Evolutionary conservation across 2,113 vertebrate species (phyloP).

Genomic region (Cyprinodon brontotheroides): DNA sequence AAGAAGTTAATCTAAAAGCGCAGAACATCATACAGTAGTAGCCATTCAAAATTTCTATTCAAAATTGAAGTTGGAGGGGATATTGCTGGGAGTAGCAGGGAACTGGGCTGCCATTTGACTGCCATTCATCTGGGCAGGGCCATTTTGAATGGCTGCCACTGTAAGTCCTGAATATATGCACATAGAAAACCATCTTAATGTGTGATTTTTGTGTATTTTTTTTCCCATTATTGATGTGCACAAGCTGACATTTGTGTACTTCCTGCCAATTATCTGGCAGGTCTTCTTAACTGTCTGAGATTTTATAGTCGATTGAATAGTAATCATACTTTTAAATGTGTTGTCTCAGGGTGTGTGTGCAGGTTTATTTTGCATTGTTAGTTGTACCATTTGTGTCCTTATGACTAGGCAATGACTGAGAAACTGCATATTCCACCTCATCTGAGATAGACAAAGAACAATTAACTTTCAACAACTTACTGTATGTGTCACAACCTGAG

Average conservation of each 20-base stretch:
- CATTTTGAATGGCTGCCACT: too few species aligned
- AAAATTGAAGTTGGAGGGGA: too few species aligned
- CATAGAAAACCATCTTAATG: background rate
- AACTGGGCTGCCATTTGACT: too few species aligned
- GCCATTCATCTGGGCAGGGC: too few species aligned
- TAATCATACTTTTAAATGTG: background rate
- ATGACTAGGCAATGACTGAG: background rate
- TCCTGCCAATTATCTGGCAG: constrained; percentile 23
- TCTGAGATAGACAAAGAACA: constrained; percentile 26
- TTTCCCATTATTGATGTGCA: background rate
- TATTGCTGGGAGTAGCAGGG: too few species aligned
- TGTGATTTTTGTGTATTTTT: background rate
- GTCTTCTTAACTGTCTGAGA: constrained; percentile 38
- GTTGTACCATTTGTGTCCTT: background rate
- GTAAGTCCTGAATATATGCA: background rate
- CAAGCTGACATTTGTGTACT: constrained; percentile 10
- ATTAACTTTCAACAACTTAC: constrained; percentile 22
- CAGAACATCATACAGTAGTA: too few species aligned
- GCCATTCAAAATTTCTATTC: too few species aligned
- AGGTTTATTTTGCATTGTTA: background rate
- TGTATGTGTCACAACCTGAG: constrained; percentile 17
- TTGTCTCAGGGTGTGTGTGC: background rate
- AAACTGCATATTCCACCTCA: constrained; percentile 36
- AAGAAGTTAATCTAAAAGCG: too few species aligned
- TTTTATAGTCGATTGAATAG: background rate